Percentiles rank a stretch among this genome's conserved stretches.
phyloP scores from a whole-genome alignment of 2,797 vertebrate genomes.

The Microctenopoma lineatum region DNA sequence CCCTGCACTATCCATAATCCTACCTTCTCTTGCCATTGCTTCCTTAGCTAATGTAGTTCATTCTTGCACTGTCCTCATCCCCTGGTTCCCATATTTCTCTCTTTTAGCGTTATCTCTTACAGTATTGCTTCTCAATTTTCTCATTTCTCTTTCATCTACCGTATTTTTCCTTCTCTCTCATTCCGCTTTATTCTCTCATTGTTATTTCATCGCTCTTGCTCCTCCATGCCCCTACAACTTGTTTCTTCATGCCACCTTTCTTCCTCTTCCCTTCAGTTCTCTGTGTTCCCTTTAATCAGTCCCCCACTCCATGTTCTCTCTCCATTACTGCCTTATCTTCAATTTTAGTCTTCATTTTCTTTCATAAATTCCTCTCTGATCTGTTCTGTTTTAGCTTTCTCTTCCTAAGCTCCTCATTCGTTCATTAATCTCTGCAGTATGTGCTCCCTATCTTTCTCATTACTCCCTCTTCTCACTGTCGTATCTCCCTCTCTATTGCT shows the following conservation, averaged over 20 bases:
- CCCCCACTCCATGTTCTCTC: background rate
- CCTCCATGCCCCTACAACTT: background rate
- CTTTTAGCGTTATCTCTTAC: conserved; percentile 5
- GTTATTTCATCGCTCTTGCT: background rate
- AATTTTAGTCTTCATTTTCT: background rate
- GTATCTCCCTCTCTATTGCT: background rate
- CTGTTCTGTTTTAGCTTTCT: conserved; percentile 2
- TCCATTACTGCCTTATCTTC: background rate
- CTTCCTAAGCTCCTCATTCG: background rate
- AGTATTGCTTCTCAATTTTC: background rate
- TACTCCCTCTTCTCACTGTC: conserved; percentile 4
- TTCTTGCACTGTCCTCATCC: conserved; percentile 9
- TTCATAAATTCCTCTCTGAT: conserved; percentile 7
- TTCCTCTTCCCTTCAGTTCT: background rate
- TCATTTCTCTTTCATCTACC: conserved; percentile 7
- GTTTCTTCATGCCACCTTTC: background rate
- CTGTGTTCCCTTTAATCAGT: background rate
- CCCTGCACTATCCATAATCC: conserved; percentile 58
- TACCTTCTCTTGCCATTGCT: conserved; percentile 25
- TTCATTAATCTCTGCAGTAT: background rate
- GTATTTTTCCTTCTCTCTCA: background rate
- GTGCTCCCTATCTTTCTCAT: background rate
- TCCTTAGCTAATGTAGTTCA: conserved; percentile 2
- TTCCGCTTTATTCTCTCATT: background rate
- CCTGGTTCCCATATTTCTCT: background rate